A percentile compares a stretch with the other conserved stretches of the same genome.
Evolutionary conservation across 2,888 invertebrate species (phyloP).

Genomic region (Dryocosmus kuriphilus): DNA sequence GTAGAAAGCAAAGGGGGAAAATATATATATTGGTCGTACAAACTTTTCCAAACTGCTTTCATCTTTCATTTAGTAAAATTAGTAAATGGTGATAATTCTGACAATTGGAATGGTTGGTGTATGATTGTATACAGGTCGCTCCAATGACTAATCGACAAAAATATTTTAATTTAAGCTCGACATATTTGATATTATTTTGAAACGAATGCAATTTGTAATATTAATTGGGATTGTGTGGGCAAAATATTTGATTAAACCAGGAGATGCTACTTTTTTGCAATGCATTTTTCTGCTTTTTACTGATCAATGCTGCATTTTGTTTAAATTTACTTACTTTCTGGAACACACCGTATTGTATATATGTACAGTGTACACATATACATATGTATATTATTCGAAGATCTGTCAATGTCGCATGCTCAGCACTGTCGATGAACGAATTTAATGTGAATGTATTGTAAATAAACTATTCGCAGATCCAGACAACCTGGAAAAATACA

Average conservation of each 20-base stretch:
- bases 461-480: constrained; percentile 47
- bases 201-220: constrained; percentile 8
- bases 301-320: constrained; percentile 28
- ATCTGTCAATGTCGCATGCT: constrained; percentile 31
- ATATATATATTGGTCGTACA: constrained; percentile 10
- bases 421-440: constrained; percentile 44
- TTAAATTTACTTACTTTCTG: constrained; percentile 37
- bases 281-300: constrained; percentile 34
- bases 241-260: not conserved
- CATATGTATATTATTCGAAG: constrained; percentile 38
- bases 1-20: not conserved
- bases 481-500: constrained; percentile 18
- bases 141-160: constrained; percentile 24
- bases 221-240: not conserved
- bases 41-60: constrained; percentile 21
- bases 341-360: constrained; percentile 36
- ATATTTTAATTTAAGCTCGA: constrained; percentile 43
- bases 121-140: constrained; percentile 24
- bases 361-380: constrained; percentile 40
- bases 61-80: constrained; percentile 21
- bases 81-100: constrained; percentile 13
- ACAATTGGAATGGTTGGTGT: constrained; percentile 22
- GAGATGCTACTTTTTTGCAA: not conserved
- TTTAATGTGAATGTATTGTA: constrained; percentile 46
- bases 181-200: not conserved